phyloP scores from a whole-genome alignment of 2,113 vertebrate species.

The Eudyptes chrysolophus region DNA sequence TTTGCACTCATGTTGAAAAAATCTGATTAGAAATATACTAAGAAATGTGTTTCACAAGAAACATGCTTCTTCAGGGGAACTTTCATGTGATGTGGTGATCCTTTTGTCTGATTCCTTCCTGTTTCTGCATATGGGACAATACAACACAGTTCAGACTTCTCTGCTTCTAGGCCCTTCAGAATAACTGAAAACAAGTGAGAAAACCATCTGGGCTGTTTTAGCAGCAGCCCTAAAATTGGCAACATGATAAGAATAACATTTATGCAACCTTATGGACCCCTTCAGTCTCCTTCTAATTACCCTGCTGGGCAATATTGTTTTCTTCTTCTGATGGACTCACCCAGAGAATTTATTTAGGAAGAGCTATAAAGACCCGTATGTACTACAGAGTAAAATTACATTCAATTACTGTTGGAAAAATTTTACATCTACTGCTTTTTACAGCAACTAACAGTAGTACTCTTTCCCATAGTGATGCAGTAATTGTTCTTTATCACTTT shows the following conservation, averaged over 20 bases:
- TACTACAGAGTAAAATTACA: not conserved
- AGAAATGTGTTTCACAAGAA: not conserved
- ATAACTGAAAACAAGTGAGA: not conserved
- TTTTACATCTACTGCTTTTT: not conserved
- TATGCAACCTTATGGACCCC: not conserved
- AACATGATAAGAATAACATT: not conserved
- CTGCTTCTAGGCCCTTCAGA: not conserved
- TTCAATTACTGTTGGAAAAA: not conserved
- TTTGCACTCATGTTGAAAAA: not conserved
- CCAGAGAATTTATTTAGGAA: not conserved
- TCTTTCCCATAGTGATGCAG: not conserved
- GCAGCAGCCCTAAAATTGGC: not conserved
- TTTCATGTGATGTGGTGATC: not conserved
- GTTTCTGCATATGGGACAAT: not conserved
- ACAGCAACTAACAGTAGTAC: not conserved
- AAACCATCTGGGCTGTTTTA: not conserved
- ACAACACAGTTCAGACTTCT: not conserved
- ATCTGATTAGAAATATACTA: not conserved
- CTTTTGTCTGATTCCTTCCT: not conserved
- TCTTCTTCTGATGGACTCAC: not conserved
- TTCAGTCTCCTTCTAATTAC: not conserved
- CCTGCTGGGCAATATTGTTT: not conserved
- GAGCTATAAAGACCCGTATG: not conserved
- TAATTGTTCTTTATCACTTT: not conserved
- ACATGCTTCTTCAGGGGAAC: not conserved